phyloP scores from a whole-genome alignment of 1,140 invertebrate species.

The Ostrea edulis region DNA sequence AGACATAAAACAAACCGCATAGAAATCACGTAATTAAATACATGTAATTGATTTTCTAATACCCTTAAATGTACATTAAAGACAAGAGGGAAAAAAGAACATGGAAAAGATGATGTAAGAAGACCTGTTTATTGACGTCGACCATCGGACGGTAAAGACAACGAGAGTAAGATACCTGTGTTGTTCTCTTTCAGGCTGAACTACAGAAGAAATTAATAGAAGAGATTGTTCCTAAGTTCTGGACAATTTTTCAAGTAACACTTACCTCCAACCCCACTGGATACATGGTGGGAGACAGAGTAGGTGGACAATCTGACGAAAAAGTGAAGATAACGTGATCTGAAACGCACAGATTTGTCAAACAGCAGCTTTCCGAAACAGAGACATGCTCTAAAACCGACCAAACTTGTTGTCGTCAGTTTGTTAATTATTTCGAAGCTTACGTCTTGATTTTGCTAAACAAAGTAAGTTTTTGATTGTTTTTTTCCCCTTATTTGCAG shows the following conservation, averaged over 20 bases:
- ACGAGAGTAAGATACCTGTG: no score
- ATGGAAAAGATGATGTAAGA: not conserved
- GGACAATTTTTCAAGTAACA: not conserved
- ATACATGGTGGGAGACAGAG: slow-evolving; percentile 6
- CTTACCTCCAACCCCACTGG: not conserved
- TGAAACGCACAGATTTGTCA: no score
- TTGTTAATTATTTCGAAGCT: not conserved
- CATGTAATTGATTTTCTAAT: not conserved
- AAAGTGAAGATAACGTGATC: no score
- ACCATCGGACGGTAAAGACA: no score
- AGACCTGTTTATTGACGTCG: no score
- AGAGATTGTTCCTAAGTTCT: slow-evolving; percentile 29
- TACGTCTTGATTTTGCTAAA: not conserved
- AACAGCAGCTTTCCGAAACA: no score
- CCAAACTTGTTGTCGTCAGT: no score
- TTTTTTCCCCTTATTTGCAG: slow-evolving; percentile 30
- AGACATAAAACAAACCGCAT: no score
- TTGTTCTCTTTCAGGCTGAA: slow-evolving; percentile 10
- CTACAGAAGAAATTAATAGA: slow-evolving; percentile 11
- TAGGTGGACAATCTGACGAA: not conserved
- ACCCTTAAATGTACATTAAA: not conserved
- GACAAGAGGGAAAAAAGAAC: not conserved
- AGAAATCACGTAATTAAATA: no score
- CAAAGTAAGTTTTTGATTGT: not conserved
- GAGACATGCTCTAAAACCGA: no score